Conservation (phyloP, 2,888 invertebrate species). For the Lamproptera curius region DNA sequence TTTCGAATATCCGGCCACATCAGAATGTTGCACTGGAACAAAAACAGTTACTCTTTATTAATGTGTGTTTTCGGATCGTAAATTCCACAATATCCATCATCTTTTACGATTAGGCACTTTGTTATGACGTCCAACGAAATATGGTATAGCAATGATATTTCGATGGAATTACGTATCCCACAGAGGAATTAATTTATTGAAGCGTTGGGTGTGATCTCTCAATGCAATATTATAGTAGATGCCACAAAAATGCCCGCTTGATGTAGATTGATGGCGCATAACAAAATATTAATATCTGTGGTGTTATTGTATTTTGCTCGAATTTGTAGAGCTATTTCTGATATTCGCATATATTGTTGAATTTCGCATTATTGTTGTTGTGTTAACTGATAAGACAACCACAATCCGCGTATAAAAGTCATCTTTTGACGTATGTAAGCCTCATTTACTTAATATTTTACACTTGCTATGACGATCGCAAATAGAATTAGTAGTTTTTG, state of each 20-base stretch:
- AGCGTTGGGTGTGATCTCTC: constrained; percentile 54
- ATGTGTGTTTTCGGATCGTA: constrained; percentile 14
- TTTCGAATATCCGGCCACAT: no score
- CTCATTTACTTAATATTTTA: no score
- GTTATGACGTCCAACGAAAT: constrained; percentile 16
- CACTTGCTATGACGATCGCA: no score
- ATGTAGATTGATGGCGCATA: constrained; percentile 16
- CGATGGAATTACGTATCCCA: constrained; percentile 48
- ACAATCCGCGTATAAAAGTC: no score
- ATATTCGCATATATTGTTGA: not conserved
- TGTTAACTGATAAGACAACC: no score
- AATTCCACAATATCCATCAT: constrained; percentile 17
- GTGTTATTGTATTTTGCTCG: constrained; percentile 23
- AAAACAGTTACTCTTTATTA: constrained; percentile 11
- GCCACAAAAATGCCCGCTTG: constrained; percentile 20
- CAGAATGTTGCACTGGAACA: not conserved
- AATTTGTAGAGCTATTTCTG: constrained; percentile 23
- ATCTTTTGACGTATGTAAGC: no score
- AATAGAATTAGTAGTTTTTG: no score
- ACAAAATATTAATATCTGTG: constrained; percentile 10
- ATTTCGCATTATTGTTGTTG: no score
- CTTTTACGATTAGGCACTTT: constrained; percentile 17
- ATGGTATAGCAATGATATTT: constrained; percentile 24
- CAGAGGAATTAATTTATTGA: constrained; percentile 50
- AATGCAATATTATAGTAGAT: constrained; percentile 30